A percentile compares a stretch with the other conserved stretches of the same genome.
Conservation (phyloP, 1,140 invertebrate species). For the Cotesia typhae region DNA sequence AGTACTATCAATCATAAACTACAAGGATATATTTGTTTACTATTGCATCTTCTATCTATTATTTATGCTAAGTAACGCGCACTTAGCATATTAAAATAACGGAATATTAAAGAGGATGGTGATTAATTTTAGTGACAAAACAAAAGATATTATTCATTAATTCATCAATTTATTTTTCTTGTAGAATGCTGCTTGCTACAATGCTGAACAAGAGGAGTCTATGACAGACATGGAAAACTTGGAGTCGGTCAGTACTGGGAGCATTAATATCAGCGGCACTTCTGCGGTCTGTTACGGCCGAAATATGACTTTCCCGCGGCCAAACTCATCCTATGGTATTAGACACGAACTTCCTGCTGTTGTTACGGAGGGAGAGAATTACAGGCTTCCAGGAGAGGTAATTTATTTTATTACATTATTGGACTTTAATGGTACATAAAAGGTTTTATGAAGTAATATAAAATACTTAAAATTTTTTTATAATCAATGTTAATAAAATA, state of each 20-base stretch:
- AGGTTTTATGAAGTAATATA: no score
- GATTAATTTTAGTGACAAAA: no score
- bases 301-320: conserved; percentile 72
- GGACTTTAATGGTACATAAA: conserved; percentile 18
- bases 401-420: conserved; percentile 23
- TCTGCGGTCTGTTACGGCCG: conserved; percentile 64
- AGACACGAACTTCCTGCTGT: conserved; percentile 70
- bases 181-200: conserved; percentile 65
- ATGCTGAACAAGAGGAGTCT: conserved; percentile 61
- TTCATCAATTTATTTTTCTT: conserved; percentile 45
- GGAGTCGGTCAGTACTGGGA: conserved; percentile 51
- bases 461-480: no score
- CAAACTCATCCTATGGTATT: conserved; percentile 60
- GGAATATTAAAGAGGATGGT: no score
- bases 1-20: no score
- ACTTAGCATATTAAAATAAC: no score
- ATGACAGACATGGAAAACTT: conserved; percentile 56
- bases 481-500: no score
- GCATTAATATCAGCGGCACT: conserved; percentile 49
- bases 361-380: conserved; percentile 71
- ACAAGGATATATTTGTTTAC: no score
- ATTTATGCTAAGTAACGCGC: no score
- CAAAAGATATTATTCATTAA: no score
- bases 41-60: no score
- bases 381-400: conserved; percentile 62